Conservation (phyloP, 2,113 vertebrate genomes). For the Climacteris rufus region DNA sequence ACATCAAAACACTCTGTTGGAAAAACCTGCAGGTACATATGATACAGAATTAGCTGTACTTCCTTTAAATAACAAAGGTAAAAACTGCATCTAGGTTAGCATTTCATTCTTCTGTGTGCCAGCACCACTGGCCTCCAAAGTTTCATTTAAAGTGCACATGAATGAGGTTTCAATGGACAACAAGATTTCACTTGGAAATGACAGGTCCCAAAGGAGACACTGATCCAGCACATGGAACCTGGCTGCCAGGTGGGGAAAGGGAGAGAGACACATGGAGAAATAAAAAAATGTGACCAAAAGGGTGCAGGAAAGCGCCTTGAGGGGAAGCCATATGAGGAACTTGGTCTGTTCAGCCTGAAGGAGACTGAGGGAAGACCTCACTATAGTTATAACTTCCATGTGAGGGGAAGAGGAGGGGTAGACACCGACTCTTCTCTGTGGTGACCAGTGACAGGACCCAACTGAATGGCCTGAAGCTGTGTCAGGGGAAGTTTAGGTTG, state of each 20-base stretch:
- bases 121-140: background rate
- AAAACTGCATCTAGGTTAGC: background rate
- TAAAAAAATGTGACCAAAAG: background rate
- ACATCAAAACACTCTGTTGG: background rate
- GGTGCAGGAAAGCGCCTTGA: background rate
- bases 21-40: background rate
- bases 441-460: background rate
- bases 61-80: background rate
- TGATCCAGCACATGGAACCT: background rate
- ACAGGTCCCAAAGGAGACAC: background rate
- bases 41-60: background rate
- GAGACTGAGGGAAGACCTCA: background rate
- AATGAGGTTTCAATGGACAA: background rate
- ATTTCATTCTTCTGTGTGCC: background rate
- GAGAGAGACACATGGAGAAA: background rate
- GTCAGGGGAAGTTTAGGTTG: background rate
- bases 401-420: background rate
- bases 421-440: background rate
- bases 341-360: background rate
- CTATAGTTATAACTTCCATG: fast-evolving
- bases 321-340: background rate
- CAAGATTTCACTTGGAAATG: background rate
- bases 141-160: background rate
- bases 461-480: background rate
- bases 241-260: background rate